phyloP scores from a whole-genome alignment of 2,797 vertebrate species.

The Clarias fuscus region DNA sequence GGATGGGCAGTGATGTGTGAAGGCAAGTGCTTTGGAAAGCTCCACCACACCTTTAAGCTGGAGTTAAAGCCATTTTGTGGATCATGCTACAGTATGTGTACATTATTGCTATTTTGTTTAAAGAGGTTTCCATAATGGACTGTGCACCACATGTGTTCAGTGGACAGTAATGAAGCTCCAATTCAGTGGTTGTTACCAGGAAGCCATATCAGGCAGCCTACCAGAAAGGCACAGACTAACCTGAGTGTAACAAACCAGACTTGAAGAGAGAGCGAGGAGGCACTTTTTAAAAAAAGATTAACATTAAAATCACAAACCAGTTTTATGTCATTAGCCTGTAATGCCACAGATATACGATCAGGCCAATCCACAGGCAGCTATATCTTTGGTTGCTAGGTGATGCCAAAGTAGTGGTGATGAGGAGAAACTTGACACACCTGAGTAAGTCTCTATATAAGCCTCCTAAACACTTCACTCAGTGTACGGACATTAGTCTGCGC shows the following conservation, averaged over 20 bases:
- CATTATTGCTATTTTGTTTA: slow-evolving; percentile 9
- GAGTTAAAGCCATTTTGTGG: slow-evolving; percentile 22
- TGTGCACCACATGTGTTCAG: slow-evolving; percentile 23
- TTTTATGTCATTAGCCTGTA: not conserved
- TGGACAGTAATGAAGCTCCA: slow-evolving; percentile 49
- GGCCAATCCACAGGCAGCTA: no score
- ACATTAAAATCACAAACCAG: not conserved
- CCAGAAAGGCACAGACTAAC: slow-evolving; percentile 57
- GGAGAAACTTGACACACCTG: no score
- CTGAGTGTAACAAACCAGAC: not conserved
- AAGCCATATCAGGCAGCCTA: slow-evolving; percentile 63
- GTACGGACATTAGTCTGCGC: no score
- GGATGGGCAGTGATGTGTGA: not conserved
- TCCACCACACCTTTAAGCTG: slow-evolving; percentile 1
- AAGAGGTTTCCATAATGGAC: slow-evolving; percentile 1
- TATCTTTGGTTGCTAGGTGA: no score
- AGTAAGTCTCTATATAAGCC: no score
- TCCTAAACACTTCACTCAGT: no score
- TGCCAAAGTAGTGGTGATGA: no score
- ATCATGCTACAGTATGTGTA: not conserved
- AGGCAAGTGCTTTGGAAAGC: slow-evolving; percentile 15
- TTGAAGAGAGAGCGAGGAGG: not conserved
- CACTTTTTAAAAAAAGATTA: not conserved
- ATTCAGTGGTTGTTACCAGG: slow-evolving; percentile 57
- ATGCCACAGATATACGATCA: no score